phyloP scores from a whole-genome alignment of 2,113 vertebrate species.

The Henicopernis longicauda region DNA sequence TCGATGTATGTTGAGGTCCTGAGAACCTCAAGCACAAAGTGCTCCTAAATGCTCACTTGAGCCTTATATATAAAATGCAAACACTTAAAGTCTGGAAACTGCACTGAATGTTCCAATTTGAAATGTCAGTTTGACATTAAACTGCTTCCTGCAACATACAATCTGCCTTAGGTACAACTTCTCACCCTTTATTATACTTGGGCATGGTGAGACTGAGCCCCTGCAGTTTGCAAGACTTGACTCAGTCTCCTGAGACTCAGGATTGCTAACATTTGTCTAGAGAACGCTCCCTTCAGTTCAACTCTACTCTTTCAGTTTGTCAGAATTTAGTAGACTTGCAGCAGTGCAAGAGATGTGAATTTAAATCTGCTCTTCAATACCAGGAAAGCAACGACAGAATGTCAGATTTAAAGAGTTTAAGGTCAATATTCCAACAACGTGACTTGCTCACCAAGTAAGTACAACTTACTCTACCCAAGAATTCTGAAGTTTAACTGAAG shows the following conservation, averaged over 20 bases:
- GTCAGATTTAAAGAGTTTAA: background rate
- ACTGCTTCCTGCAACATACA: background rate
- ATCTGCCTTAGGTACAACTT: accelerated
- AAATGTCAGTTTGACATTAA: background rate
- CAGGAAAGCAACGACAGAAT: background rate
- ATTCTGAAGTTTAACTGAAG: background rate
- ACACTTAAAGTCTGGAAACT: background rate
- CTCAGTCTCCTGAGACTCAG: background rate
- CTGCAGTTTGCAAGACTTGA: background rate
- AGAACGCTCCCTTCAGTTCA: background rate
- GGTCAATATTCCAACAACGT: background rate
- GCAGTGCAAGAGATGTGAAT: background rate
- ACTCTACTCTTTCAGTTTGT: background rate
- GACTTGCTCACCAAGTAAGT: background rate
- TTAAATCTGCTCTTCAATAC: background rate
- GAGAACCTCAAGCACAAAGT: background rate
- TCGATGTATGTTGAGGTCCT: background rate
- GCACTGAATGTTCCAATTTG: no score
- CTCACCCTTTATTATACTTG: background rate
- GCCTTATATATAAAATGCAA: accelerated
- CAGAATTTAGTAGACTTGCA: background rate
- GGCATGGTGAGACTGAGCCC: background rate
- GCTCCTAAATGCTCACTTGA: background rate
- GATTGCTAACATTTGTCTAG: accelerated
- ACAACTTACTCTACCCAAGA: background rate